phyloP scores from a whole-genome alignment of 2,113 vertebrate species.

The Antennarius striatus region DNA sequence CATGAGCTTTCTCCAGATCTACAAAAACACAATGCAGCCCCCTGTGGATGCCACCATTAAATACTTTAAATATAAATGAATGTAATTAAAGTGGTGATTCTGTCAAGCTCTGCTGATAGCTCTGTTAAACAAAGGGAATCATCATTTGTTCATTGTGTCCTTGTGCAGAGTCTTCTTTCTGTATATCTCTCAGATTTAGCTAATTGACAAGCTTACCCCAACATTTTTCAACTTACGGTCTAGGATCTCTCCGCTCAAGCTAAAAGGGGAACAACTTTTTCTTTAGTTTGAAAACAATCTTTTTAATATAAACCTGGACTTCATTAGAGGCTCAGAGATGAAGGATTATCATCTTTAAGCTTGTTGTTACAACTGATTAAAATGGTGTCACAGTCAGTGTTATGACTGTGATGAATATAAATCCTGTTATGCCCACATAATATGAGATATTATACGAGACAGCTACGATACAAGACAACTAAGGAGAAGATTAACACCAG shows the following conservation, averaged over 20 bases:
- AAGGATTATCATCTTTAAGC: slow-evolving; percentile 48
- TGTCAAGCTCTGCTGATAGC: slow-evolving; percentile 29
- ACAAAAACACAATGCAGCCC: too few species aligned
- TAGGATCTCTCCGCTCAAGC: background rate
- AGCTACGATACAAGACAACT: slow-evolving; percentile 42
- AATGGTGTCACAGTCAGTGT: slow-evolving; percentile 50
- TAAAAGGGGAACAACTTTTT: slow-evolving; percentile 2
- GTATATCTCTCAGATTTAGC: slow-evolving; percentile 4
- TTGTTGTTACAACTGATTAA: slow-evolving; percentile 56
- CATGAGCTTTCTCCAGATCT: too few species aligned
- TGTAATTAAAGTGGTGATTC: slow-evolving; percentile 52
- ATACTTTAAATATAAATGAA: slow-evolving; percentile 45
- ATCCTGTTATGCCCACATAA: slow-evolving; percentile 43
- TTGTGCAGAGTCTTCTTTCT: background rate
- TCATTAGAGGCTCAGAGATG: slow-evolving; percentile 55
- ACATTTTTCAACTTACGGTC: too few species aligned
- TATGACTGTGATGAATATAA: slow-evolving; percentile 56
- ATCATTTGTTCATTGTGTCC: slow-evolving; percentile 4
- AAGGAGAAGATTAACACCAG: slow-evolving; percentile 65
- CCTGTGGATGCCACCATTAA: slow-evolving; percentile 39
- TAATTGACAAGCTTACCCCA: background rate
- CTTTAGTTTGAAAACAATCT: slow-evolving; percentile 17
- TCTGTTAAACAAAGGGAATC: slow-evolving; percentile 22
- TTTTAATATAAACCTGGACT: slow-evolving; percentile 21
- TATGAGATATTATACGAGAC: background rate